phyloP scores from a whole-genome alignment of 2,888 invertebrate genomes.

The Apamea monoglypha region DNA sequence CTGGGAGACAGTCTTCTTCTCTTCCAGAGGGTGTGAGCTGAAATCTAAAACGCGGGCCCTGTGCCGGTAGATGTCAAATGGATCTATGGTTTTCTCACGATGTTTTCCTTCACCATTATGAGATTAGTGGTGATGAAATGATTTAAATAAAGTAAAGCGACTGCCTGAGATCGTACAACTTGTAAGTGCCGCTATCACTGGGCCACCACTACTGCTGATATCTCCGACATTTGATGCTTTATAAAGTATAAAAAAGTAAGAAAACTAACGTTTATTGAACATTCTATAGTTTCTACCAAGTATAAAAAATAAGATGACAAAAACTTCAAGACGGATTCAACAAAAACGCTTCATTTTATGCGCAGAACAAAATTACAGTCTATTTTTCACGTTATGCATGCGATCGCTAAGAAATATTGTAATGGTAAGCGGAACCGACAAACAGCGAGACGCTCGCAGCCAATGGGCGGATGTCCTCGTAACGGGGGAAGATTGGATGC shows the following conservation, averaged over 20 bases:
- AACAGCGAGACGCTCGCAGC: slow-evolving; percentile 34
- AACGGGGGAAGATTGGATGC: slow-evolving; percentile 32
- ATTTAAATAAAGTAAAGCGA: too few relatives aligned
- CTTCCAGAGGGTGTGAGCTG: too few relatives aligned
- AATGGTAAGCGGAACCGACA: slow-evolving; percentile 53
- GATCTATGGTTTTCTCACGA: too few relatives aligned
- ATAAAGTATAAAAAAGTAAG: neutral
- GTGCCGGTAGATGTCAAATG: too few relatives aligned
- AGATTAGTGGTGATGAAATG: too few relatives aligned
- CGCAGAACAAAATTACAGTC: neutral
- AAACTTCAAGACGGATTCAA: neutral
- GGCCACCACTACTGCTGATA: too few relatives aligned
- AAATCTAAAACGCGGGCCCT: too few relatives aligned
- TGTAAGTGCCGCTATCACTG: too few relatives aligned
- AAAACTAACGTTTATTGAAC: neutral
- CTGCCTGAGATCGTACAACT: too few relatives aligned
- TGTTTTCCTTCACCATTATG: too few relatives aligned
- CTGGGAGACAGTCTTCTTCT: too few relatives aligned
- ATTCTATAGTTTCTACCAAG: neutral
- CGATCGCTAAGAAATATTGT: slow-evolving; percentile 48
- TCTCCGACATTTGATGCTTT: too few relatives aligned
- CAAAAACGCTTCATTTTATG: slow-evolving; percentile 2
- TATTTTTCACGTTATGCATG: slow-evolving; percentile 19
- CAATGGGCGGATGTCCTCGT: slow-evolving; percentile 55
- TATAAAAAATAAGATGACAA: neutral